Evolutionary conservation across 2,888 invertebrate species (phyloP).

Genomic region (Phortica okadai): DNA sequence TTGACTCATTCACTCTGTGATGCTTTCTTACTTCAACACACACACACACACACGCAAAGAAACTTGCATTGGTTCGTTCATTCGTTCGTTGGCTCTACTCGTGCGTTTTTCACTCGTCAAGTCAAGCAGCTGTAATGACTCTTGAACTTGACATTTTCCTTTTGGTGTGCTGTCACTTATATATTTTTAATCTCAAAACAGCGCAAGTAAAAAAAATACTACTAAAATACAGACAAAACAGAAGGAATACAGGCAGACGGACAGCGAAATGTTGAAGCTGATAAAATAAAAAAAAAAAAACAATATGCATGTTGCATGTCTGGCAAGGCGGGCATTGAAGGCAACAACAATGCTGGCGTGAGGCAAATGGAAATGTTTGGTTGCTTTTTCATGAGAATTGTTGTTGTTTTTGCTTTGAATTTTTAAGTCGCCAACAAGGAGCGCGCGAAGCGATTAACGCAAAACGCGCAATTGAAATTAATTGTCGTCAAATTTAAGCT

Average conservation of each 20-base stretch:
- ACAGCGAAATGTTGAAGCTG: not conserved
- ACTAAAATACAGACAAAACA: too few species aligned
- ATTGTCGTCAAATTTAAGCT: slow-evolving; percentile 49
- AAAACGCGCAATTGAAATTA: slow-evolving; percentile 69
- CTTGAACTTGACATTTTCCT: slow-evolving; percentile 69
- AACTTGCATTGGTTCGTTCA: not conserved
- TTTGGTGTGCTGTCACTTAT: slow-evolving; percentile 58
- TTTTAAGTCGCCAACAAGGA: not conserved
- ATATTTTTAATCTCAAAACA: slow-evolving; percentile 59
- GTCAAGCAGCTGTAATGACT: slow-evolving; percentile 64
- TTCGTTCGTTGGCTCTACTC: slow-evolving; percentile 22
- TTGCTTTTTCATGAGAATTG: slow-evolving; percentile 34
- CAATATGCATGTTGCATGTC: slow-evolving; percentile 35
- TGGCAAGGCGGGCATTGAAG: too few species aligned
- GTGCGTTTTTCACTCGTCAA: slow-evolving; percentile 45
- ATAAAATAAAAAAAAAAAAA: slow-evolving; percentile 45
- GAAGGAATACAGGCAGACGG: not conserved
- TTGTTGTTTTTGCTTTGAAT: not conserved
- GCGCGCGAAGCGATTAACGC: slow-evolving; percentile 61
- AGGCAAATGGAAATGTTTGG: not conserved
- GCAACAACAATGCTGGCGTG: too few species aligned
- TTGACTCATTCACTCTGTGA: not conserved
- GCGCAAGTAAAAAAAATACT: not conserved
- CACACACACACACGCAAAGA: slow-evolving; percentile 34
- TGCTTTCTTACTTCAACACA: slow-evolving; percentile 36